These are phyloP conservation scores for Melanotaenia boesemani DNA, from an alignment of 2,797 vertebrate species.

Conservation along the genomic window DNA sequence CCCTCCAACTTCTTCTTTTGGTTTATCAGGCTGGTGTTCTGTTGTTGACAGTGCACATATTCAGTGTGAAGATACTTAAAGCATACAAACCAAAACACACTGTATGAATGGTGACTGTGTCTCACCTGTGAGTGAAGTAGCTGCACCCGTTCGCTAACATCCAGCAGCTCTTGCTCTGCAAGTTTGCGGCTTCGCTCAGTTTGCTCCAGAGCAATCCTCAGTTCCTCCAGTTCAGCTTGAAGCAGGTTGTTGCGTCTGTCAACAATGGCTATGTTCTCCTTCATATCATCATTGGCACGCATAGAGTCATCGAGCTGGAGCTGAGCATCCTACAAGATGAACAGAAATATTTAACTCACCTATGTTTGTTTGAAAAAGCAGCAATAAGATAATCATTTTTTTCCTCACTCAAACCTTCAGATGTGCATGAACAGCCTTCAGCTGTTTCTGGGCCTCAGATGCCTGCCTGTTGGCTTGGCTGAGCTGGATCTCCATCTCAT, in stretches of 20 bases:
- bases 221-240: conserved; percentile 72
- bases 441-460: conserved; percentile 87
- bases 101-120: too few relatives aligned
- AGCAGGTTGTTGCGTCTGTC: conserved; percentile 90
- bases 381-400: too few relatives aligned
- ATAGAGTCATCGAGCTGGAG: conserved; percentile 86
- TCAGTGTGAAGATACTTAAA: too few relatives aligned
- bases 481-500: conserved; percentile 92
- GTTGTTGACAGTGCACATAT: not conserved
- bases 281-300: conserved; percentile 86
- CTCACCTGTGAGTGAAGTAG: conserved; percentile 80
- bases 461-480: conserved; percentile 85
- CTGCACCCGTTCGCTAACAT: conserved; percentile 79
- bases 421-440: conserved; percentile 82
- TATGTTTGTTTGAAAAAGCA: too few relatives aligned
- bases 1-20: conserved; percentile 86
- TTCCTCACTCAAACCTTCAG: conserved; percentile 83
- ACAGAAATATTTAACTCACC: too few relatives aligned
- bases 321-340: conserved; percentile 4
- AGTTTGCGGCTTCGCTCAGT: conserved; percentile 87
- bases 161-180: conserved; percentile 88
- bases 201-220: conserved; percentile 83
- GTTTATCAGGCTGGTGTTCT: conserved; percentile 90
- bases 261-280: conserved; percentile 89
- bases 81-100: too few relatives aligned